Percentiles rank a stretch among this genome's conserved stretches.
These are phyloP conservation scores for Agonopterix arenella DNA, from an alignment of 2,888 invertebrate genomes.

Conservation along the genomic window DNA sequence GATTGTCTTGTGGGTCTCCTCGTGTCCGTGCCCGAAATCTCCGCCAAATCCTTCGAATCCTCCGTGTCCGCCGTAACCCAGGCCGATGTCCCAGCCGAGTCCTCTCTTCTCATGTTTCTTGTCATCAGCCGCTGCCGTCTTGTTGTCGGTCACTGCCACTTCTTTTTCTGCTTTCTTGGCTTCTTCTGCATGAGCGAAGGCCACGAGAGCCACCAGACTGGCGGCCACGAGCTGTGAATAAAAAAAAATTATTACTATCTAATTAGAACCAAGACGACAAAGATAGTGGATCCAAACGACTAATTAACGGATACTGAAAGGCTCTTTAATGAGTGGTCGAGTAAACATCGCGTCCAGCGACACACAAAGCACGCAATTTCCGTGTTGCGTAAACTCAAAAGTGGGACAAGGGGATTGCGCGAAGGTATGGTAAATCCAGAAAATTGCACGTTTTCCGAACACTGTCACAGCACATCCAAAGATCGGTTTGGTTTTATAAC, in stretches of 20 bases:
- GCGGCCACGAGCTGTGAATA: conserved; percentile 70
- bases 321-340: conserved; percentile 37
- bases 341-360: conserved; percentile 30
- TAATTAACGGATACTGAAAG: conserved; percentile 43
- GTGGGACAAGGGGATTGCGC: conserved; percentile 33
- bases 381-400: conserved; percentile 41
- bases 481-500: conserved; percentile 8
- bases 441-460: conserved; percentile 13
- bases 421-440: conserved; percentile 23
- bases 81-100: conserved; percentile 60
- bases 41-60: conserved; percentile 32
- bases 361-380: conserved; percentile 50
- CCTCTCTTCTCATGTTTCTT: conserved; percentile 88
- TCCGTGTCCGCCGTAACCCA: conserved; percentile 57
- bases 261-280: background rate
- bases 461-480: conserved; percentile 8
- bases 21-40: conserved; percentile 53
- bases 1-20: conserved; percentile 80
- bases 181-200: conserved; percentile 77
- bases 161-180: conserved; percentile 75
- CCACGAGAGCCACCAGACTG: conserved; percentile 79
- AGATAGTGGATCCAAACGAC: conserved; percentile 7
- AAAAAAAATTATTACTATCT: conserved; percentile 18
- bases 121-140: conserved; percentile 71
- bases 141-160: conserved; percentile 75